phyloP scores from a whole-genome alignment of 2,888 invertebrate genomes.

The Nomada hirtipes region DNA sequence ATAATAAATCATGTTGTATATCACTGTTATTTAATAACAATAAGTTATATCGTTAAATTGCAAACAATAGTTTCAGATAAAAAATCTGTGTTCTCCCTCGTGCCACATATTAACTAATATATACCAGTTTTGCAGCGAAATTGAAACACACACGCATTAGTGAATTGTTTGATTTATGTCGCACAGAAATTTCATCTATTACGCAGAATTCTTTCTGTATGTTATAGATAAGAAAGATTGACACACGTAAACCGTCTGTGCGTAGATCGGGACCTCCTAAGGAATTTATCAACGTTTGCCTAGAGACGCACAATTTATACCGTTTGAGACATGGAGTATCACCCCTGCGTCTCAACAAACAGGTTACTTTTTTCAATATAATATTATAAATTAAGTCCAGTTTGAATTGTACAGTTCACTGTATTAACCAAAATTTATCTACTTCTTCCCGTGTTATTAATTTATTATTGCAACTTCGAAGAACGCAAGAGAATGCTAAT shows the following conservation, averaged over 20 bases:
- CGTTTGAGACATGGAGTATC: conserved; percentile 89
- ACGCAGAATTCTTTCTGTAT: conserved; percentile 65
- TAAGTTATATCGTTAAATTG: too few species aligned
- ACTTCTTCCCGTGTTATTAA: neutral
- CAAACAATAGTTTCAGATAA: too few species aligned
- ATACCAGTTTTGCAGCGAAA: neutral
- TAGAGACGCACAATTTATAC: conserved; percentile 91
- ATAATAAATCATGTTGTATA: too few species aligned
- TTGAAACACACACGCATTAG: neutral
- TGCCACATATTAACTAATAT: too few species aligned
- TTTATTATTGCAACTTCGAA: neutral
- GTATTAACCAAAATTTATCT: neutral
- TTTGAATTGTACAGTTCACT: neutral
- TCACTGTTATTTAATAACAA: too few species aligned
- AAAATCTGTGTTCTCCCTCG: too few species aligned
- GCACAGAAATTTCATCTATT: conserved; percentile 9
- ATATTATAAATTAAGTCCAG: neutral
- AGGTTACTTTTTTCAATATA: conserved; percentile 78
- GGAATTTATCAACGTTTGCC: conserved; percentile 89
- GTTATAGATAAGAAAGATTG: conserved; percentile 84
- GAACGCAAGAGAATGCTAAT: neutral
- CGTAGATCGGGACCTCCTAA: conserved; percentile 83
- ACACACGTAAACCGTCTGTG: conserved; percentile 83
- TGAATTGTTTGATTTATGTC: neutral
- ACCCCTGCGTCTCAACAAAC: conserved; percentile 88